Percentiles rank a stretch among this genome's conserved stretches.
phyloP scores from a whole-genome alignment of 2,797 vertebrate species.

The Gobio occitaniae region DNA sequence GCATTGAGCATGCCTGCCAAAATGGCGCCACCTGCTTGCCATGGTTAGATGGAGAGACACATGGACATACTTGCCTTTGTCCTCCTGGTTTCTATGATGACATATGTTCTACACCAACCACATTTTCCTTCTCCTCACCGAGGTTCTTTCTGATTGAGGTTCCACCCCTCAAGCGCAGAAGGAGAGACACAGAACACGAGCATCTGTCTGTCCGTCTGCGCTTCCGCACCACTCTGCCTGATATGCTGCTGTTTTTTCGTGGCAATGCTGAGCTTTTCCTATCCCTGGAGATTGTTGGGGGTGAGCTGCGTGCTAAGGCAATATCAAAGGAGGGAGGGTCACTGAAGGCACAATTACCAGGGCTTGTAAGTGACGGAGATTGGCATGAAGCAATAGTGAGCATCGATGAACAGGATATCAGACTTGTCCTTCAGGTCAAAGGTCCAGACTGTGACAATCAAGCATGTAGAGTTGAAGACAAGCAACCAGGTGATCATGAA shows the following conservation, averaged over 20 bases:
- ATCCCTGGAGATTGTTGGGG: constrained; percentile 80
- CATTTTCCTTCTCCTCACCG: constrained; percentile 85
- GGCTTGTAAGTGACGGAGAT: constrained; percentile 79
- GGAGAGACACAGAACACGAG: constrained; percentile 59
- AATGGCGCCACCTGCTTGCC: constrained; percentile 86
- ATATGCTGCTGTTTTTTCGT: constrained; percentile 81
- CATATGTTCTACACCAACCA: constrained; percentile 86
- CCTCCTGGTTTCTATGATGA: constrained; percentile 86
- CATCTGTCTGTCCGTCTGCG: constrained; percentile 73
- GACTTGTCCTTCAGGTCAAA: constrained; percentile 79
- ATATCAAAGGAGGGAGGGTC: constrained; percentile 67
- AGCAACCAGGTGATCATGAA: not conserved
- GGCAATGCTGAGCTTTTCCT: constrained; percentile 74
- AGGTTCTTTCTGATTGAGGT: constrained; percentile 79
- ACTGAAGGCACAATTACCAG: constrained; percentile 65
- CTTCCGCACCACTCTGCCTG: constrained; percentile 88
- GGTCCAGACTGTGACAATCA: constrained; percentile 76
- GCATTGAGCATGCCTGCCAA: constrained; percentile 84
- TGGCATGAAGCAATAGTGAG: constrained; percentile 81
- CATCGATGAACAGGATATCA: constrained; percentile 55
- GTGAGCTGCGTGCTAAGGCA: constrained; percentile 75
- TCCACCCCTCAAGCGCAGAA: constrained; percentile 61
- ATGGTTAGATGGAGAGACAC: constrained; percentile 73
- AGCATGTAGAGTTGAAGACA: constrained; percentile 66
- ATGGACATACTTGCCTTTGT: constrained; percentile 84